Evolutionary conservation across 2,113 vertebrate species (phyloP).

Genomic region (Chaetorhynchus papuensis): DNA sequence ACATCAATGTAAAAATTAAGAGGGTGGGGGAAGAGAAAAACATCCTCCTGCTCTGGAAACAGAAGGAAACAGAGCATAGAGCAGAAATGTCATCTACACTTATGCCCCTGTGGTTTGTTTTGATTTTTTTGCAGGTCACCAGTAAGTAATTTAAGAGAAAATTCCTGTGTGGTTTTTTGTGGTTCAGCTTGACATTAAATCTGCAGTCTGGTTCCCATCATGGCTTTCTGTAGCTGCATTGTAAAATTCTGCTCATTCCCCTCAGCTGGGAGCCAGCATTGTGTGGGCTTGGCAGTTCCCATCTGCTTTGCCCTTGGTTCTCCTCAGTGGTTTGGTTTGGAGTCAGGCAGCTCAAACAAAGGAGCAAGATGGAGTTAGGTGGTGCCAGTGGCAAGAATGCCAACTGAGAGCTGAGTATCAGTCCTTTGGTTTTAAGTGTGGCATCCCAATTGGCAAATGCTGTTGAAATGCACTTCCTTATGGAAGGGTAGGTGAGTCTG

Average conservation of each 20-base stretch:
- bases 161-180: background rate
- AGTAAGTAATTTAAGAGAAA: background rate
- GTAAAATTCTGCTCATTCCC: background rate
- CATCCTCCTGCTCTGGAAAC: background rate
- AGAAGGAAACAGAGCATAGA: background rate
- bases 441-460: background rate
- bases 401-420: background rate
- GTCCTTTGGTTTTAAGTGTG: background rate
- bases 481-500: background rate
- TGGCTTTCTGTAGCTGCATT: background rate
- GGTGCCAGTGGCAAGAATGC: background rate
- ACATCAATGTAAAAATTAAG: background rate
- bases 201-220: background rate
- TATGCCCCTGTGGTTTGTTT: background rate
- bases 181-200: background rate
- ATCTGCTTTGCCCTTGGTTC: constrained; percentile 8
- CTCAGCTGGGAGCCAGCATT: background rate
- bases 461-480: background rate
- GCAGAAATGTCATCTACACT: background rate
- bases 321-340: background rate
- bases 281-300: background rate
- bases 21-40: background rate
- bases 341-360: background rate
- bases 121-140: background rate
- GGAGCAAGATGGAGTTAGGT: background rate